Base-by-base conservation (phyloP, 1,140 invertebrate species). In the Zaprionus ghesquierei region DNA sequence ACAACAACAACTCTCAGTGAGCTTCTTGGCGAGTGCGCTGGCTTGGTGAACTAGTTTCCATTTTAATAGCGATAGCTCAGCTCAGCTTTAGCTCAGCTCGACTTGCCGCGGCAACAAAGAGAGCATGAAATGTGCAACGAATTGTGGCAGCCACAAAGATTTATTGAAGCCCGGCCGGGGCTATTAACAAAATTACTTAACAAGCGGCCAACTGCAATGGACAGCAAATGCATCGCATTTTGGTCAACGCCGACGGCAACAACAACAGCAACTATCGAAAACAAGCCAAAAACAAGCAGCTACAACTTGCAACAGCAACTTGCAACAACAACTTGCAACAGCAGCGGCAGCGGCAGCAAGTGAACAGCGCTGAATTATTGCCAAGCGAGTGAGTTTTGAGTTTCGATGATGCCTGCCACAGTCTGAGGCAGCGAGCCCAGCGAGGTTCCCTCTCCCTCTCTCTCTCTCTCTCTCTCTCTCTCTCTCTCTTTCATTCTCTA, bases 111-210 rank as follows among this genome's bases (percentile, higher is more conserved):
- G 38, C 75, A 69, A 73, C 81, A 87, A 87, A 89, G 82, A 87
- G 82, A 87, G 82, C 82, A 89, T 87, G 82, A 87, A 87, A 87
- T 87, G 82, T 89, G 84, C 84, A 87, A 82, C 82, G 82, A 87
- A 81, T 87, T 87, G 82, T 87, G 79, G 82, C 84, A 87, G 82
- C 81, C 65, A 69, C 77, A 87, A 70, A 87, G 82, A 87, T 87
- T 87, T 87, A 87, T 87, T 87, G 69, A 82, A 87, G 60, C 68
- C 59, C 64, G 60, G 72, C 61, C 72, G 79, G 79, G 63, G 69
- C 81, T 89, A 87, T 87, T 87, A 87, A 89, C 84, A 79, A 87
- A 87, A 87, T 87, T 87, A 87, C 82, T 87, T 87, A 87, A 87
- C 82, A 87, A 87, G 82, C 82, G 79, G 50, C 79, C 79, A 66